Percentiles rank a stretch among this genome's conserved stretches.
phyloP scores from a whole-genome alignment of 2,797 vertebrate species.

The Anisognathus igniventris region DNA sequence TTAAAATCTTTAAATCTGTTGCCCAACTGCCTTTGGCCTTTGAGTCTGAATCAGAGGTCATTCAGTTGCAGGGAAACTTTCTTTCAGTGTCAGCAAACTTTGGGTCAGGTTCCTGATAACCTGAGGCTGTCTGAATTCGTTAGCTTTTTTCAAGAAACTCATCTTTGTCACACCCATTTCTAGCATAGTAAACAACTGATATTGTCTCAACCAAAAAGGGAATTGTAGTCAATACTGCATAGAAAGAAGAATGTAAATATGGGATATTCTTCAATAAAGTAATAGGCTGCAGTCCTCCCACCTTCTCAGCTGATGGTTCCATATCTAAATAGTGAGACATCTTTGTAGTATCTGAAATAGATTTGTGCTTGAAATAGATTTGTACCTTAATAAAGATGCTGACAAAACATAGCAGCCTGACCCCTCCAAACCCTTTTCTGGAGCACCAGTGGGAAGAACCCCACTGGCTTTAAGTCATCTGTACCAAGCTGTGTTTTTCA shows the following conservation, averaged over 20 bases:
- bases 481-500: accelerated
- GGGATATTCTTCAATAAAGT: neutral
- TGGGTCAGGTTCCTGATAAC: neutral
- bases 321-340: neutral
- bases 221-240: neutral
- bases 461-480: neutral
- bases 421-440: neutral
- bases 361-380: neutral
- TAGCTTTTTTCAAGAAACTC: neutral
- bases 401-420: neutral
- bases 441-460: neutral
- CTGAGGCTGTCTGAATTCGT: neutral
- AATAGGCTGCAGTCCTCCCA: neutral
- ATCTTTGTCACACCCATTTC: neutral
- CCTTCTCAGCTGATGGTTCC: neutral
- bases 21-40: neutral
- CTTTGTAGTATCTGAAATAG: neutral
- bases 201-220: neutral
- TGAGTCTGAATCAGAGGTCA: neutral
- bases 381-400: neutral
- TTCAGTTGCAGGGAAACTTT: neutral
- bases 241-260: neutral
- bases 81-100: neutral
- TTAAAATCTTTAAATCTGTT: neutral
- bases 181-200: neutral